Evolutionary conservation across 2,888 invertebrate species (phyloP), one percentile per base, ranked within the genome.

Genomic region (Synanthedon myopaeformis): DNA sequence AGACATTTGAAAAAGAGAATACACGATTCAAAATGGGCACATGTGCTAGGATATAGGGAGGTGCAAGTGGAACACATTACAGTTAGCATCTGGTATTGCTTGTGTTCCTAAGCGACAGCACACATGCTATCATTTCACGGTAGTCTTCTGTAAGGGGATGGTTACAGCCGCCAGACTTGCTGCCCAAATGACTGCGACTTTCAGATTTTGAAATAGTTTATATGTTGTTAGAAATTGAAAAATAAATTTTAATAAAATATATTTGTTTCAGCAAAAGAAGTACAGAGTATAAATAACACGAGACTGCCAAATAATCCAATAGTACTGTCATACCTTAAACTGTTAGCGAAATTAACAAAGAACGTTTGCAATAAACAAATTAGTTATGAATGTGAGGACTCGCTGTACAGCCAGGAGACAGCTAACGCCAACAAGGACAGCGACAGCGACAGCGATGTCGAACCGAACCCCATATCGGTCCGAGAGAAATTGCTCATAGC

Each of bases 401-500:
- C 89, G 0, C 72, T 89, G 19, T 82, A 79, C 70, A 74, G 82
- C 68, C 82, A 88, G 66, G 77, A 78, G 56, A 78, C 82, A 1
- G 70, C 78, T 6, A 35, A 35, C 35, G 88, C 87, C 5, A 82
- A 91, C 52, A 89, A 88, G 50, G 90, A 90, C 19, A 88, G 89
- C 4, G 91, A 91, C 52, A 90, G 89, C 52, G 91, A 91, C 56
- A 89, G 83, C 59, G 90, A 90, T 41, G 76, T 75, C 49, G 89
- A 89, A 51, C 90, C 77, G 0, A 82, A 79, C 28, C 82, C 88
- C 1, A 81, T 82, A 0, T 82, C 88, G 0, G 70, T 82, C 10
- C 71, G 80, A 58, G 89, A 90, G 57, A 80, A 85, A 3, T 79
- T 74, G 41, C 66, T 89, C 8, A 68, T 90, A 23, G 87, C 88